Evolutionary conservation across 1,140 invertebrate species (phyloP).

Genomic region (Calephelis nemesis): DNA sequence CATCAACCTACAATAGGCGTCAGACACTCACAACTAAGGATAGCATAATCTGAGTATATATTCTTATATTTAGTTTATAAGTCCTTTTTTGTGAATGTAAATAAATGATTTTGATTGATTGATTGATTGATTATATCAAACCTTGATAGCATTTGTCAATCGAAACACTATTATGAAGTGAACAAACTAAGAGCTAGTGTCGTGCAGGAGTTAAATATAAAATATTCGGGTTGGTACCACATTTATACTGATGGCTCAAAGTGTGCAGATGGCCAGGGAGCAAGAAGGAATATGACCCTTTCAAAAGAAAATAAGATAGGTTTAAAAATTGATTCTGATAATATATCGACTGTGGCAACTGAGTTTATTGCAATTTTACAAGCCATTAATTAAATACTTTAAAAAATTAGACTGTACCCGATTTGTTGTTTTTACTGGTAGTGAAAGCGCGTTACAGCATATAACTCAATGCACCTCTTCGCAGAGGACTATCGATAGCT

Average conservation of each 20-base stretch:
- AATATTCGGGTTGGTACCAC: not conserved
- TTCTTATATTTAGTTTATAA: too few relatives aligned
- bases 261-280: not conserved
- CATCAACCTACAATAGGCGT: too few relatives aligned
- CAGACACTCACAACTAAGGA: too few relatives aligned
- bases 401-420: not conserved
- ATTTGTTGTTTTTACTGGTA: too few relatives aligned
- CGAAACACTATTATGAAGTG: too few relatives aligned
- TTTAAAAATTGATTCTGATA: not conserved
- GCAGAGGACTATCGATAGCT: slow-evolving; percentile 16
- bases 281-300: not conserved
- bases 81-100: too few relatives aligned
- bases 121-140: too few relatives aligned
- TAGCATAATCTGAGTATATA: too few relatives aligned
- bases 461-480: too few relatives aligned
- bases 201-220: not conserved
- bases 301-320: not conserved
- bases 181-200: not conserved
- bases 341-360: not conserved
- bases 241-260: not conserved
- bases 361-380: not conserved
- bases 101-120: too few relatives aligned
- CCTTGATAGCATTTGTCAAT: too few relatives aligned
- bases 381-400: not conserved
- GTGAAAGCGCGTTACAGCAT: too few relatives aligned